These are phyloP conservation scores for Drosophila cracens DNA, from an alignment of 2,888 invertebrate genomes.

Conservation along the genomic window DNA sequence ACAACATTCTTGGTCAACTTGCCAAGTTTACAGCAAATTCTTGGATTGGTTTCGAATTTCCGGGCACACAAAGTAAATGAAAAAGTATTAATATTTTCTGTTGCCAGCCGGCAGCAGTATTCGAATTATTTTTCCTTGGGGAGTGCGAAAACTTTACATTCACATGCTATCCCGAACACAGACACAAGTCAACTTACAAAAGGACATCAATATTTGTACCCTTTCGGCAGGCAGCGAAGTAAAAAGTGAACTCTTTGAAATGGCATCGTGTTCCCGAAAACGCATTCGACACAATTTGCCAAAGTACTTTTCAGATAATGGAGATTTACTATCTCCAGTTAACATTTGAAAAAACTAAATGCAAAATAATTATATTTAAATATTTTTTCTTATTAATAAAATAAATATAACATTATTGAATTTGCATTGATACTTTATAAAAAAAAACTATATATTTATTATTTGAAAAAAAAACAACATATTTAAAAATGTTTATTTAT, in stretches of 20 bases:
- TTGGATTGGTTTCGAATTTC: conserved; percentile 30
- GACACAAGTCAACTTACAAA: conserved; percentile 38
- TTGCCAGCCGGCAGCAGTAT: conserved; percentile 37
- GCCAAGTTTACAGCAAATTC: conserved; percentile 53
- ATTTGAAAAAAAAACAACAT: neutral
- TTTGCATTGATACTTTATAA: neutral
- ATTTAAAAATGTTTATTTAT: neutral
- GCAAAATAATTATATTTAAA: neutral
- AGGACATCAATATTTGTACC: conserved; percentile 61
- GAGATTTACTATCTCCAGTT: too few relatives aligned
- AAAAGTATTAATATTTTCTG: conserved; percentile 74
- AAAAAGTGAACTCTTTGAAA: conserved; percentile 56
- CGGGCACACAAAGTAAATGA: conserved; percentile 62
- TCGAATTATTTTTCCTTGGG: conserved; percentile 71
- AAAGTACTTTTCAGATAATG: conserved; percentile 2
- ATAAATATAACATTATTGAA: neutral
- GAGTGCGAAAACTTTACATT: conserved; percentile 54
- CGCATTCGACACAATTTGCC: conserved; percentile 29
- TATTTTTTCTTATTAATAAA: neutral
- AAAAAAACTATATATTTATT: neutral
- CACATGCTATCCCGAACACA: conserved; percentile 19
- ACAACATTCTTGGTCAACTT: conserved; percentile 59
- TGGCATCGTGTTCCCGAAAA: conserved; percentile 48
- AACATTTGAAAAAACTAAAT: neutral
- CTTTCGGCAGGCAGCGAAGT: conserved; percentile 58